phyloP scores from a whole-genome alignment of 2,113 vertebrate genomes.

The Orycteropus afer region DNA sequence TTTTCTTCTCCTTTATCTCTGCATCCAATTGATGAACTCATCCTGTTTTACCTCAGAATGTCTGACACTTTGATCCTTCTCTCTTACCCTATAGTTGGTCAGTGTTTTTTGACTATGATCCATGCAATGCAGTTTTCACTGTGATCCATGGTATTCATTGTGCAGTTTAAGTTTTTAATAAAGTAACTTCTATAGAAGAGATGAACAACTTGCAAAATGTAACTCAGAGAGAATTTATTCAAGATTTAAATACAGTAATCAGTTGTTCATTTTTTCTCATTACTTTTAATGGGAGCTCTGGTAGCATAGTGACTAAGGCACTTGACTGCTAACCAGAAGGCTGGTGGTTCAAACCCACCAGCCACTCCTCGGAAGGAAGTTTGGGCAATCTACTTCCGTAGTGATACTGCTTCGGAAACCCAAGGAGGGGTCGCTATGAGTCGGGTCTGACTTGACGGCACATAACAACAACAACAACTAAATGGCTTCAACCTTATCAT shows the following conservation, averaged over 20 bases:
- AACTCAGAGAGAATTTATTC: neutral
- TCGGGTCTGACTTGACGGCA: no score
- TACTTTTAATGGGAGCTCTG: no score
- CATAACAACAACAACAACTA: no score
- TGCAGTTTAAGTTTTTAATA: conserved; percentile 4
- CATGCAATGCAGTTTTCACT: neutral
- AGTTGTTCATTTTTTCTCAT: neutral
- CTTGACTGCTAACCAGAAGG: no score
- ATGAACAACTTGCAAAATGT: neutral
- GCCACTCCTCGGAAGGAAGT: no score
- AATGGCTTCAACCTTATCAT: neutral
- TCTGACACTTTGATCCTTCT: neutral
- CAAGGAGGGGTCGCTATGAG: no score
- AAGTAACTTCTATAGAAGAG: neutral
- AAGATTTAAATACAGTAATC: neutral
- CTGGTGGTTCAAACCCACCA: no score
- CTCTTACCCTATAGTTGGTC: neutral
- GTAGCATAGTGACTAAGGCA: no score
- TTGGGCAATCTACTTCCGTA: no score
- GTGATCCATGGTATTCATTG: neutral
- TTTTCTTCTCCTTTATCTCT: neutral
- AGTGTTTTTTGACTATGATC: neutral
- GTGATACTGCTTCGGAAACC: no score
- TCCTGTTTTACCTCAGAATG: neutral
- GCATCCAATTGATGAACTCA: neutral